phyloP scores from a whole-genome alignment of 2,113 vertebrate species.

The Poecilia latipinna region DNA sequence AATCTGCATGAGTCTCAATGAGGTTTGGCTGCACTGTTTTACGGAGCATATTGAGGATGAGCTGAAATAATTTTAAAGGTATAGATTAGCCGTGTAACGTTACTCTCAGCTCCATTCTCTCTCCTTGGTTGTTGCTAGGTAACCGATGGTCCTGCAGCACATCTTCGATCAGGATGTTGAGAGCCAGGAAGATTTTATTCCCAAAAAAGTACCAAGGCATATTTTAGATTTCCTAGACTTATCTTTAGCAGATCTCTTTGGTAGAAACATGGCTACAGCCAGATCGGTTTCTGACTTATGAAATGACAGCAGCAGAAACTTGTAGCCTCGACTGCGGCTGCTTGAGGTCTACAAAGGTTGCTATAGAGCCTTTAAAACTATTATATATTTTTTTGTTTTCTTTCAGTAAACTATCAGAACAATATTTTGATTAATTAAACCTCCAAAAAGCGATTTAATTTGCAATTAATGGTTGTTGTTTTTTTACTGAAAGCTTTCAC shows the following conservation, averaged over 20 bases:
- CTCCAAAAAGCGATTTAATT: too few relatives aligned
- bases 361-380: neutral
- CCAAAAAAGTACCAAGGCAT: conserved; percentile 9
- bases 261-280: neutral
- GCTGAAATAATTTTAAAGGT: conserved; percentile 22
- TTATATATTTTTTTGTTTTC: too few relatives aligned
- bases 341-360: neutral
- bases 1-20: neutral
- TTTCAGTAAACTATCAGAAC: too few relatives aligned
- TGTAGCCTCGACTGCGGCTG: neutral
- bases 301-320: neutral
- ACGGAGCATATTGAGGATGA: neutral
- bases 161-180: conserved; percentile 31
- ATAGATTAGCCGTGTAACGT: conserved; percentile 20
- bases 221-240: conserved; percentile 25
- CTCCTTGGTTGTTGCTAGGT: conserved; percentile 51
- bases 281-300: neutral
- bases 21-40: neutral
- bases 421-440: too few relatives aligned
- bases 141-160: conserved; percentile 45
- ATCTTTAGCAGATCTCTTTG: neutral
- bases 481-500: too few relatives aligned
- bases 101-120: conserved; percentile 4
- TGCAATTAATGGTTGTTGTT: too few relatives aligned
- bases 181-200: conserved; percentile 16